phyloP scores from a whole-genome alignment of 2,888 invertebrate species.

The Microdon myrmicae region DNA sequence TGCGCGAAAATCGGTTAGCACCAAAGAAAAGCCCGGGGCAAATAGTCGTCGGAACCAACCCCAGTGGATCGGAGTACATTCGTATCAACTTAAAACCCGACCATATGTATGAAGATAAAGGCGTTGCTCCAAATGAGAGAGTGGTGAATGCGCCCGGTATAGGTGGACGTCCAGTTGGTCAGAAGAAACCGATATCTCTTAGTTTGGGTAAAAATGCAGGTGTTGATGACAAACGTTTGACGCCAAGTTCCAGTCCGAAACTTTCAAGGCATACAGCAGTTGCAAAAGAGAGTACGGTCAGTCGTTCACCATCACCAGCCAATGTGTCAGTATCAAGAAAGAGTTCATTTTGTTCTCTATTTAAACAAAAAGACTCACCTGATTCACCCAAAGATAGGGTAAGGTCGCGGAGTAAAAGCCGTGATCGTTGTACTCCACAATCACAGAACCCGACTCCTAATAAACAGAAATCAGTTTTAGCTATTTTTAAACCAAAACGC shows the following conservation, averaged over 20 bases:
- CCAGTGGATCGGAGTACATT: slow-evolving; percentile 70
- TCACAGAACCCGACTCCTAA: slow-evolving; percentile 71
- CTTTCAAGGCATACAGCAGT: slow-evolving; percentile 61
- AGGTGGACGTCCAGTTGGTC: slow-evolving; percentile 56
- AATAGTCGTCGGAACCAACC: slow-evolving; percentile 64
- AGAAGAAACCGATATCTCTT: slow-evolving; percentile 72
- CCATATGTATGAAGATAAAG: slow-evolving; percentile 74
- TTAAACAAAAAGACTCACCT: slow-evolving; percentile 74
- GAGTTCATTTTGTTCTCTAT: slow-evolving; percentile 83
- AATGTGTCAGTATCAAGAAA: slow-evolving; percentile 76
- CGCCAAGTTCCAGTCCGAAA: slow-evolving; percentile 69
- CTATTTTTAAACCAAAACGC: slow-evolving; percentile 74
- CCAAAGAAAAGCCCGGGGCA: slow-evolving; percentile 62
- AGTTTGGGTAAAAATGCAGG: slow-evolving; percentile 68
- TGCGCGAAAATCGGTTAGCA: slow-evolving; percentile 24
- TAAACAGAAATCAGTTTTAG: slow-evolving; percentile 75
- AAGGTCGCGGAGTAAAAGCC: slow-evolving; percentile 75
- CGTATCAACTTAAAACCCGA: slow-evolving; percentile 80
- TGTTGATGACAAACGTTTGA: slow-evolving; percentile 66
- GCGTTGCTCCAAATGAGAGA: slow-evolving; percentile 66
- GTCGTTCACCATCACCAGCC: slow-evolving; percentile 76
- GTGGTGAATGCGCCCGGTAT: slow-evolving; percentile 61
- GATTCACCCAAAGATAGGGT: slow-evolving; percentile 66
- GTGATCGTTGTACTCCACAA: slow-evolving; percentile 62
- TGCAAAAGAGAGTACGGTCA: slow-evolving; percentile 58